Base-by-base conservation (phyloP, 2,888 invertebrate genomes). In the Macrosoma leucophasiata region DNA sequence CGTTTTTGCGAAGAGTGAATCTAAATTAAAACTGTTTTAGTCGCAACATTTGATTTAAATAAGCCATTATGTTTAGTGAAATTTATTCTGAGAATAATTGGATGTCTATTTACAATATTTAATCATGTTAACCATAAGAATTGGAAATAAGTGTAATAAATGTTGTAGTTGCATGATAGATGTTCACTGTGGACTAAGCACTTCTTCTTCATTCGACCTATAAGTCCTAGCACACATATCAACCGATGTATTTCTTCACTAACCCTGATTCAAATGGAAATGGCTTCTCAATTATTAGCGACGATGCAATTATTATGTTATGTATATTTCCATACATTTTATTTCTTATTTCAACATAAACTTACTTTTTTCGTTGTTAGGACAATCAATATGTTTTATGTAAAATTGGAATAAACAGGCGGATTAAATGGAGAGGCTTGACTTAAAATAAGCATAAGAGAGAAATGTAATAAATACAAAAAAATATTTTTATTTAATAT, bases 101-200 rank as follows among this genome's bases (percentile, higher is more conserved):
- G 7, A 17, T 17, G 17, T 17, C 17, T 17, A 17, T 17, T 17
- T 28, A 35, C 21, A 17, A 36, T 41, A 35, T 26, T 20, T 36
- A 31, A 21, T 36, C 27, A 33, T 14, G 30, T 39, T 41, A 44
- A 58, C 51, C 46, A 42, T 50, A 50, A 65, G 55, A 50, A 56
- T 58, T 50, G 52, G 45, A 50, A 46, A 52, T 66, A 56, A 54
- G 53, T 70, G 54, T 73, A 65, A 60, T 78, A 60, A 62, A 50
- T 77, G 76, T 78, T 55, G 72, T 78, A 76, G 72, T 50, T 60
- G 65, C 56, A 64, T 70, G 56, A 56, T 71, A 66, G 61, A 50
- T 63, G 52, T 57, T 62, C 52, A 50, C 46, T 62, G 58, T 65
- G 54, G 50, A 59, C 52, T 64, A 51, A 52, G 65, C 68, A 70